phyloP scores from a whole-genome alignment of 2,888 invertebrate species.

The Machimus atricapillus region DNA sequence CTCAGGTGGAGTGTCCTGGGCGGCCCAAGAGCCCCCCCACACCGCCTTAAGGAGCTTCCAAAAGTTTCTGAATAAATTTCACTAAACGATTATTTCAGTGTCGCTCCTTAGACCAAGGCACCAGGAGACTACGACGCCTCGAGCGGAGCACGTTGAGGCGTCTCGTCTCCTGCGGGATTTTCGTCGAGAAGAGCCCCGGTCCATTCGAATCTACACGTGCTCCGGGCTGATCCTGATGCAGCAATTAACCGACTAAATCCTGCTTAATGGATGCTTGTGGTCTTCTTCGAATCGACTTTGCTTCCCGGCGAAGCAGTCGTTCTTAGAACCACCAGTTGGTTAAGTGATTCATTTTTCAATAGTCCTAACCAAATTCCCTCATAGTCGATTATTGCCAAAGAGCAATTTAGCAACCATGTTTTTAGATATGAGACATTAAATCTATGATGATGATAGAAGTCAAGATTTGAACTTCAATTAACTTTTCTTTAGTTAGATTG shows the following conservation, averaged over 20 bases:
- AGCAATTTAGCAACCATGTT: neutral
- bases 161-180: neutral
- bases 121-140: neutral
- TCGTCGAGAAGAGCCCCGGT: neutral
- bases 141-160: neutral
- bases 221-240: neutral
- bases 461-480: too few relatives aligned
- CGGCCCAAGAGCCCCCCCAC: neutral
- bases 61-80: neutral
- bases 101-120: neutral
- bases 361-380: neutral
- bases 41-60: neutral
- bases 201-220: neutral
- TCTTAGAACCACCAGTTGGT: neutral
- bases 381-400: neutral
- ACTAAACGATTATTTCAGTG: neutral
- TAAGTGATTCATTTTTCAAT: neutral
- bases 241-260: neutral
- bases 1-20: neutral
- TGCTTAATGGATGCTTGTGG: neutral
- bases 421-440: neutral
- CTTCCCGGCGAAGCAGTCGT: neutral
- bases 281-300: neutral
- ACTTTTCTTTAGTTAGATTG: too few relatives aligned
- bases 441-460: too few relatives aligned